Base-by-base conservation (phyloP, 2,113 vertebrate species). In the Hydropotes inermis region DNA sequence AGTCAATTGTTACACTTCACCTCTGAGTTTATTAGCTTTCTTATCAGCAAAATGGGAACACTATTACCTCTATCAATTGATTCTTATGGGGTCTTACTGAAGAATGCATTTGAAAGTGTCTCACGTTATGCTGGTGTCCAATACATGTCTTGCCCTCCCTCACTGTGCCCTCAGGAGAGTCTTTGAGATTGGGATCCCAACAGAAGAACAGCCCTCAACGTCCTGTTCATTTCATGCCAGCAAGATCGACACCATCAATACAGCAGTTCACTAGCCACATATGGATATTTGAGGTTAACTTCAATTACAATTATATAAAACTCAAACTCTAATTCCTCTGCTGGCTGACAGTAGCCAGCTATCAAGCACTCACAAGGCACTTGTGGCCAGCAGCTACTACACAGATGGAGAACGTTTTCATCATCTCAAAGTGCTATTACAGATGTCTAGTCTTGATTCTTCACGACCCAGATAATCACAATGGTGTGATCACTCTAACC, bases 251-350 rank as follows among this genome's bases (percentile, higher is more conserved):
- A 33, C 47, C 67, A n/a, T 36, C 30, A 89, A 39, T 58, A 90
- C 17, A 54, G 33, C 36, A 93, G 60, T 39, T 28, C 67, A 95
- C 36, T 87, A 76, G 54, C 30, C 12, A 86, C 60, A 7, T 43
- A 14, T 36, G 64, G 39, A 78, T 89, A 91, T 78, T 61, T 84
- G 57, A 79, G 74, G 57, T 88, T 74, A 55, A 94, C 86, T 87
- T 92, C 55, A 83, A 95, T 61, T 79, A 84, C 52, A 93, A 96
- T 82, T 79, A 92, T 89, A 36, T 85, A 76, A 89, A 86, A 95
- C 36, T 91, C 87, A 96, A 97, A 95, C 36, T 54, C 30, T 57
- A 87, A 45, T 61, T 95, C 60, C 67, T 93, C 27, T 23, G 23
- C 30, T 60, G 67, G 54, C 39, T 28, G 39, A 82, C 74, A 90